Evolutionary conservation across 2,888 invertebrate species (phyloP).

Genomic region (Xylota sylvarum): DNA sequence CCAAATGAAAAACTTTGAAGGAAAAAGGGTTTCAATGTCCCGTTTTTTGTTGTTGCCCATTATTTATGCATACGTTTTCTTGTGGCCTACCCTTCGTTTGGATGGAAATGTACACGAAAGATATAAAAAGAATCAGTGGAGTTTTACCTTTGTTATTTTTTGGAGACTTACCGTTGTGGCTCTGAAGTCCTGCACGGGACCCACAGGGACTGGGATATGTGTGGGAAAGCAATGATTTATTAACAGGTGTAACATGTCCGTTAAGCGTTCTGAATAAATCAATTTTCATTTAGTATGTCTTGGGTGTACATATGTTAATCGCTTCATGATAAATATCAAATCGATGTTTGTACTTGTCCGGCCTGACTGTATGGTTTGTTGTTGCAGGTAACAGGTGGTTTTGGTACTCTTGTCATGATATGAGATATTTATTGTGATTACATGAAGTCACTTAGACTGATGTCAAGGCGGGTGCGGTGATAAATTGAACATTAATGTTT

Average conservation of each 20-base stretch:
- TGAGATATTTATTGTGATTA: slow-evolving; percentile 9
- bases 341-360: slow-evolving; percentile 51
- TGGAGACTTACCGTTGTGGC: slow-evolving; percentile 21
- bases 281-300: slow-evolving; percentile 72
- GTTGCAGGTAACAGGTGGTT: slow-evolving; percentile 7
- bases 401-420: background rate
- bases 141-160: slow-evolving; percentile 43
- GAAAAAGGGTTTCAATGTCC: slow-evolving; percentile 46
- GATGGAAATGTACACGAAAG: slow-evolving; percentile 48
- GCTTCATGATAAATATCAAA: slow-evolving; percentile 72
- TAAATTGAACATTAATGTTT: background rate
- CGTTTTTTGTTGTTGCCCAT: slow-evolving; percentile 49
- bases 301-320: slow-evolving; percentile 69
- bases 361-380: background rate
- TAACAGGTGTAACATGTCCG: slow-evolving; percentile 75
- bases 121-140: slow-evolving; percentile 29
- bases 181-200: background rate
- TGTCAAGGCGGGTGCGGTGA: background rate
- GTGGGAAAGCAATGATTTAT: slow-evolving; percentile 74
- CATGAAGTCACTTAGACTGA: background rate
- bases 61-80: slow-evolving; percentile 67
- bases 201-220: background rate
- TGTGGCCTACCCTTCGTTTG: slow-evolving; percentile 44
- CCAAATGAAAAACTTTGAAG: slow-evolving; percentile 23
- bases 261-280: slow-evolving; percentile 74